These are phyloP conservation scores for Notarius quadriscutis DNA, from an alignment of 2,113 vertebrate genomes.

Conservation along the genomic window DNA sequence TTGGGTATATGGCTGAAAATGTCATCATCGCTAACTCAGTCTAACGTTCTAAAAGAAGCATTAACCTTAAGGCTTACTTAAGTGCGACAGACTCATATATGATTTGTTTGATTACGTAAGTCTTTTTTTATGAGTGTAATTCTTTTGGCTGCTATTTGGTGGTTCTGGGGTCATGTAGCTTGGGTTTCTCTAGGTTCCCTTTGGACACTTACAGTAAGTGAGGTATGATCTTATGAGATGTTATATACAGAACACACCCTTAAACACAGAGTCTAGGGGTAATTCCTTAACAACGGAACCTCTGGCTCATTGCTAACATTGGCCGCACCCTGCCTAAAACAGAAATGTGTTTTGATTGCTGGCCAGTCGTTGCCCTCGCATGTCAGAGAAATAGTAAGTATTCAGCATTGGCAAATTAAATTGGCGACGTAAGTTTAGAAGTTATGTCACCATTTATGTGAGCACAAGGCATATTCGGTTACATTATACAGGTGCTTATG, in stretches of 20 bases:
- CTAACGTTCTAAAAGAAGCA: neutral
- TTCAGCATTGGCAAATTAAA: neutral
- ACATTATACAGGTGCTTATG: too few species aligned
- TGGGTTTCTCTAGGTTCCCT: slow-evolving; percentile 43
- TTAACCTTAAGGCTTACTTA: neutral
- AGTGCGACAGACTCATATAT: neutral
- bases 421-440: neutral
- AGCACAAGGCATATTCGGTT: neutral
- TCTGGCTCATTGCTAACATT: slow-evolving; percentile 45
- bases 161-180: slow-evolving; percentile 20
- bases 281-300: slow-evolving; percentile 50
- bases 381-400: slow-evolving; percentile 19
- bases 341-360: slow-evolving; percentile 24
- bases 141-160: slow-evolving; percentile 26
- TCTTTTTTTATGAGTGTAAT: slow-evolving; percentile 19
- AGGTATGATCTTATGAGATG: slow-evolving; percentile 44
- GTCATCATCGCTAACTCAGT: neutral
- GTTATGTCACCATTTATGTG: neutral
- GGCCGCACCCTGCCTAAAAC: slow-evolving; percentile 46
- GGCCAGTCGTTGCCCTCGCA: slow-evolving; percentile 25
- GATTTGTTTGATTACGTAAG: neutral
- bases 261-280: slow-evolving; percentile 36
- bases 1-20: slow-evolving; percentile 3
- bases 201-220: slow-evolving; percentile 32
- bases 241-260: slow-evolving; percentile 40